Conservation (phyloP, 1,140 invertebrate species). For the Hylaeus volcanicus region DNA sequence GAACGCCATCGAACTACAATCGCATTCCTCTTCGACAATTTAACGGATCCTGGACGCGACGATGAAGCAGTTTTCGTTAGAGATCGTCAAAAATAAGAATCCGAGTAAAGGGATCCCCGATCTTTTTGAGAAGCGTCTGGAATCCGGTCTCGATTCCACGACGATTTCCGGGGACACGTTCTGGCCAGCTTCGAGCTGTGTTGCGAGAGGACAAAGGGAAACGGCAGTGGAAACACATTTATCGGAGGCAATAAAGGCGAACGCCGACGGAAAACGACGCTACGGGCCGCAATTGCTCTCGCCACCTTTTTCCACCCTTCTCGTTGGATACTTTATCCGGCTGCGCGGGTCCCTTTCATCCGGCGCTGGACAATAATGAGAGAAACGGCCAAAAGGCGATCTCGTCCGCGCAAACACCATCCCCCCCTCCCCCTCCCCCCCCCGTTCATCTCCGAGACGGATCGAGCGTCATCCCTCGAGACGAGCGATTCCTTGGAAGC, state of each 20-base stretch:
- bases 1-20: too few species aligned
- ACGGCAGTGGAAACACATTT: slow-evolving; percentile 54
- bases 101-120: not conserved
- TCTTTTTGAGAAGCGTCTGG: not conserved
- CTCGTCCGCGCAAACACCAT: not conserved
- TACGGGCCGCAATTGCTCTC: slow-evolving; percentile 36
- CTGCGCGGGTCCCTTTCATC: not conserved
- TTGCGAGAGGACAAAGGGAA: slow-evolving; percentile 16
- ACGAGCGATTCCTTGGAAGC: not conserved
- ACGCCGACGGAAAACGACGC: slow-evolving; percentile 44
- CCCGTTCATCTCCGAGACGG: too few species aligned
- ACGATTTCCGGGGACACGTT: slow-evolving; percentile 39
- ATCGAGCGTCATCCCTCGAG: not conserved
- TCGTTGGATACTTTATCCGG: not conserved
- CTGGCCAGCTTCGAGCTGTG: not conserved
- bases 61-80: not conserved
- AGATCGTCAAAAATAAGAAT: not conserved
- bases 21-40: too few species aligned
- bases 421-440: not conserved
- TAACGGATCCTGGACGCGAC: too few species aligned
- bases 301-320: not conserved
- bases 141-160: slow-evolving; percentile 33
- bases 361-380: slow-evolving; percentile 38
- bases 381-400: slow-evolving; percentile 7
- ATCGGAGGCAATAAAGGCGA: slow-evolving; percentile 53